Conservation (phyloP, 2,113 vertebrate genomes). For the Oncorhynchus tshawytscha region DNA sequence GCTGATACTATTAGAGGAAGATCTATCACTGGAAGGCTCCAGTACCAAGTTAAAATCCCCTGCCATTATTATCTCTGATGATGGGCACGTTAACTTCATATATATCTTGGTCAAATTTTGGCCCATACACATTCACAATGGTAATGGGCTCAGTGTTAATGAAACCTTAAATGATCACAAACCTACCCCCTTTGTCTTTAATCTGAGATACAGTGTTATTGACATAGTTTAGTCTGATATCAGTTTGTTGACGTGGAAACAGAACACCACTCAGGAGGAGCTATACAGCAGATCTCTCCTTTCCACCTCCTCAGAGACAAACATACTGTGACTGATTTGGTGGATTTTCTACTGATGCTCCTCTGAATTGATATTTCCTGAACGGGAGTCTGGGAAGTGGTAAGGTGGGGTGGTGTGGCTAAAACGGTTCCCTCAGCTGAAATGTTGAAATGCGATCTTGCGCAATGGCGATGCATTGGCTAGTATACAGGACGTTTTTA, state of each 20-base stretch:
- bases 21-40: too few relatives aligned
- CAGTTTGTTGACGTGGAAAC: constrained; percentile 7
- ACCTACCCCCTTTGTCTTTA: too few relatives aligned
- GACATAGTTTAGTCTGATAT: constrained; percentile 10
- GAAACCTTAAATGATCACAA: too few relatives aligned
- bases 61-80: too few relatives aligned
- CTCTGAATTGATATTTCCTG: constrained; percentile 57
- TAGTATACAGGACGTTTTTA: too few relatives aligned
- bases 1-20: too few relatives aligned
- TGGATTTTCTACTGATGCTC: constrained; percentile 43
- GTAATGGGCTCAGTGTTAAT: too few relatives aligned
- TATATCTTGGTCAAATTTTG: too few relatives aligned
- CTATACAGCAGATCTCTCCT: constrained; percentile 9
- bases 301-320: constrained; percentile 28
- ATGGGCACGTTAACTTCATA: too few relatives aligned
- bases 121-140: too few relatives aligned
- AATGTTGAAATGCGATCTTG: constrained; percentile 38
- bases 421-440: constrained; percentile 57
- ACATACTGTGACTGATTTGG: constrained; percentile 47
- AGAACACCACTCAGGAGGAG: constrained; percentile 6
- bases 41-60: too few relatives aligned
- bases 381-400: constrained; percentile 4
- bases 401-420: background rate
- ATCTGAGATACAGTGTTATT: background rate
- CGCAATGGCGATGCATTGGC: constrained; percentile 10